phyloP scores from a whole-genome alignment of 2,113 vertebrate genomes.

The Panthera tigris region DNA sequence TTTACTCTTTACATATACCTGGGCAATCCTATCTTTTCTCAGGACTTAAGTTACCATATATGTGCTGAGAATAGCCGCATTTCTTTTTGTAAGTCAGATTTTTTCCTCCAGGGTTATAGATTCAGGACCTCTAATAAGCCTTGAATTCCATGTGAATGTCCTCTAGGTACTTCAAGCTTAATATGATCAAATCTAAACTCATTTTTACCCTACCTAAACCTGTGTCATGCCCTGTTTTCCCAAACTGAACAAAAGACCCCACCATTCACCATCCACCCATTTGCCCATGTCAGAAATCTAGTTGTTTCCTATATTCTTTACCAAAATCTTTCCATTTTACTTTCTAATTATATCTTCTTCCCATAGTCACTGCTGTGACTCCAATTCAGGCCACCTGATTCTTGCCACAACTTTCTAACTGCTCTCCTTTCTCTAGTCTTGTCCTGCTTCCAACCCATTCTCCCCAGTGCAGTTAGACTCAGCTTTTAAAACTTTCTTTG shows the following conservation, averaged over 20 bases:
- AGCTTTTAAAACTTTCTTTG: background rate
- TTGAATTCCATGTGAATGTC: background rate
- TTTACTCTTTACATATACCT: background rate
- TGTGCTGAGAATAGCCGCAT: background rate
- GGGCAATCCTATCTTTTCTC: background rate
- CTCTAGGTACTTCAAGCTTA: background rate
- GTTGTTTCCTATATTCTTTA: background rate
- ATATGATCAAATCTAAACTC: background rate
- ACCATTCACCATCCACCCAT: background rate
- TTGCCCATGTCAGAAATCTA: constrained; percentile 1
- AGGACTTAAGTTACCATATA: background rate
- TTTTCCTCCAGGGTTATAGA: background rate
- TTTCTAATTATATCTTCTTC: background rate
- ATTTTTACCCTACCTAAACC: background rate
- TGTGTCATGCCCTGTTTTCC: background rate
- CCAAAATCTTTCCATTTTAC: constrained; percentile 2
- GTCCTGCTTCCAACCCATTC: background rate
- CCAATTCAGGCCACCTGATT: background rate
- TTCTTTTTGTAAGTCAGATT: background rate
- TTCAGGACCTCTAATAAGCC: background rate
- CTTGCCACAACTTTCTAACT: background rate
- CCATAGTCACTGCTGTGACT: background rate
- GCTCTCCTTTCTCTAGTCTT: background rate
- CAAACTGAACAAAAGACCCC: background rate
- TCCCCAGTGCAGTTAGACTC: background rate